A percentile compares a stretch with the other conserved stretches of the same genome.
Evolutionary conservation across 2,888 invertebrate species (phyloP).

Genomic region (Tromatobia lineatoria): DNA sequence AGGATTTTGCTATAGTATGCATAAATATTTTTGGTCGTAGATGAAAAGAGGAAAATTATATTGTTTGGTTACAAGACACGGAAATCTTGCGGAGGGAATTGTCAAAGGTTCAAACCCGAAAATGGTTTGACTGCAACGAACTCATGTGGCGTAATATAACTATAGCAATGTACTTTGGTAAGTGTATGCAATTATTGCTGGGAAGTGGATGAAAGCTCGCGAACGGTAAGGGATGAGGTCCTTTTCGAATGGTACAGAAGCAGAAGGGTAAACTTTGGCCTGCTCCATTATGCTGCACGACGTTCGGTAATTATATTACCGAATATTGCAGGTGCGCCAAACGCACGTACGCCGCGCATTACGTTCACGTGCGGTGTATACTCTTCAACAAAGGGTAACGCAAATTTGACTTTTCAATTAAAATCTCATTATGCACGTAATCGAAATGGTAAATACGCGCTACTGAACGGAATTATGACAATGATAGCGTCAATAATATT

Average conservation of each 20-base stretch:
- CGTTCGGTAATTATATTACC: slow-evolving; percentile 13
- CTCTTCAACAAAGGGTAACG: background rate
- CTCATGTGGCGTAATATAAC: slow-evolving; percentile 2
- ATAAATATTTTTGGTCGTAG: no score
- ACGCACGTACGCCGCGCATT: background rate
- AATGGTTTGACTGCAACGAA: background rate
- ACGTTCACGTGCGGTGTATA: slow-evolving; percentile 17
- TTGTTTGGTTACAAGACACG: background rate
- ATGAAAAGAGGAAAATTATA: background rate
- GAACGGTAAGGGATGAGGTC: background rate
- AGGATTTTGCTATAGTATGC: no score
- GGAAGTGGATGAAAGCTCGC: background rate
- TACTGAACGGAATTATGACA: background rate
- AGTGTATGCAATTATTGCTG: slow-evolving; percentile 22
- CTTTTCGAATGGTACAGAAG: background rate
- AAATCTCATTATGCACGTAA: slow-evolving; percentile 3
- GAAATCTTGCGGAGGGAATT: background rate
- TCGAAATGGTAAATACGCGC: slow-evolving; percentile 13
- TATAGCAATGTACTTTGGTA: background rate
- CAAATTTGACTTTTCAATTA: slow-evolving; percentile 23
- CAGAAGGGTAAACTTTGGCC: background rate
- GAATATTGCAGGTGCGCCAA: slow-evolving; percentile 5
- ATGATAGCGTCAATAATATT: background rate
- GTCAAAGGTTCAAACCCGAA: background rate
- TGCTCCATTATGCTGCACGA: slow-evolving; percentile 17